Percentiles rank a stretch among this genome's conserved stretches.
Conservation (phyloP, 2,113 vertebrate species). For the Ochotona curzoniae region DNA sequence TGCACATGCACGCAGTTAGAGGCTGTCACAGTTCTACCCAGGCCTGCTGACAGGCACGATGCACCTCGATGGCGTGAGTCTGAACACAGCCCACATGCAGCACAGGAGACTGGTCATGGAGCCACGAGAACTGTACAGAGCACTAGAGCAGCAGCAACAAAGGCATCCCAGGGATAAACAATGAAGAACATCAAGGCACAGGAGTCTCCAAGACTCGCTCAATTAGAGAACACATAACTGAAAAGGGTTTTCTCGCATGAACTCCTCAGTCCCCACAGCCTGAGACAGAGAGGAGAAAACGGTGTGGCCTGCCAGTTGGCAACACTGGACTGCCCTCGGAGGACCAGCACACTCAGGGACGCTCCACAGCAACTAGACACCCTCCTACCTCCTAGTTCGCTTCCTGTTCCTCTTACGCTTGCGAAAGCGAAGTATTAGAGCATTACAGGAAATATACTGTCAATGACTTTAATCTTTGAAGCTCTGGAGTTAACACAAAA, state of each 20-base stretch:
- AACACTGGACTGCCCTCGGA: background rate
- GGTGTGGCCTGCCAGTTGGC: background rate
- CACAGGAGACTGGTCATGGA: background rate
- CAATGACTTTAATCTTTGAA: background rate
- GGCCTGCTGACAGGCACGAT: background rate
- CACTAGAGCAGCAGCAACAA: background rate
- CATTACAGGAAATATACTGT: background rate
- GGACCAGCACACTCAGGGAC: background rate
- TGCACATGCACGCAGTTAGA: background rate
- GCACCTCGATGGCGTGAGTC: background rate
- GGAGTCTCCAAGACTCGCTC: background rate
- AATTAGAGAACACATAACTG: background rate
- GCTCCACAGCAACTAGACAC: background rate
- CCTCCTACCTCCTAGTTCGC: background rate
- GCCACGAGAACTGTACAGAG: background rate
- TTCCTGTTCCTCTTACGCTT: background rate
- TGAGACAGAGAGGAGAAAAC: constrained; percentile 24
- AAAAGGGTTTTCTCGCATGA: background rate
- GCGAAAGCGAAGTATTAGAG: background rate
- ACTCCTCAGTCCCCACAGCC: background rate
- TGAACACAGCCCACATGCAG: background rate
- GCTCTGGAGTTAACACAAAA: background rate
- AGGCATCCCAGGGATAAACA: background rate
- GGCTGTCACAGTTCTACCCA: background rate
- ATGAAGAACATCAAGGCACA: background rate